phyloP scores from a whole-genome alignment of 2,888 invertebrate genomes.

The Timandra comae region DNA sequence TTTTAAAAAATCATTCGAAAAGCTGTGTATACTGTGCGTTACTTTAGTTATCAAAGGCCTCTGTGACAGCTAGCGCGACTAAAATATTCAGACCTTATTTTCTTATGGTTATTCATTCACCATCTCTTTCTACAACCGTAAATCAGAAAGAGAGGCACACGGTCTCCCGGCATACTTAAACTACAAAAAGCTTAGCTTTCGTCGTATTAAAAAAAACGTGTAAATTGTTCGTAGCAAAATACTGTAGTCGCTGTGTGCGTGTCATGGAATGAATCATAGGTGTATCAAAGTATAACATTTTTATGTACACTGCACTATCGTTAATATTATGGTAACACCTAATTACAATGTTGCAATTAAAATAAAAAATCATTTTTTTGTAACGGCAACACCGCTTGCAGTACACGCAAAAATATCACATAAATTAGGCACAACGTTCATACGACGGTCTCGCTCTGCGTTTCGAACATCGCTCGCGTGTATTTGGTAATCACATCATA shows the following conservation, averaged over 20 bases:
- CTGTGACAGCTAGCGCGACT: conserved; percentile 32
- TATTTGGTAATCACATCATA: conserved; percentile 68
- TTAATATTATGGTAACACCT: conserved; percentile 19
- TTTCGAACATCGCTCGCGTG: conserved; percentile 68
- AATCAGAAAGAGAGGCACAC: conserved; percentile 10
- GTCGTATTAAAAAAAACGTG: conserved; percentile 40
- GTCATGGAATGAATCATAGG: conserved; percentile 61
- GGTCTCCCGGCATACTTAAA: conserved; percentile 10
- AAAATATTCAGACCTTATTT: too few relatives aligned
- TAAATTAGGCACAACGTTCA: conserved; percentile 50
- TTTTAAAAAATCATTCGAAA: conserved; percentile 27
- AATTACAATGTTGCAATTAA: conserved; percentile 9
- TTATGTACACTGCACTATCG: conserved; percentile 31
- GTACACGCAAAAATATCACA: conserved; percentile 13
- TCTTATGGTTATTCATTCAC: too few relatives aligned
- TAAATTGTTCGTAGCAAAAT: conserved; percentile 66
- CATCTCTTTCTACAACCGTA: conserved; percentile 10
- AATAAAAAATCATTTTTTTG: conserved; percentile 6
- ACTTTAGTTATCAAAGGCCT: conserved; percentile 22
- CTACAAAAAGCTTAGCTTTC: conserved; percentile 50
- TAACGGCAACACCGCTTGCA: conserved; percentile 8
- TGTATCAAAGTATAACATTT: conserved; percentile 44
- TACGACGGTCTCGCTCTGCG: conserved; percentile 65
- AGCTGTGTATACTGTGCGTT: conserved; percentile 35
- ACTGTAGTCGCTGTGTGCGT: conserved; percentile 45